phyloP scores from a whole-genome alignment of 2,888 invertebrate genomes.

The Pyrocoelia pectoralis region DNA sequence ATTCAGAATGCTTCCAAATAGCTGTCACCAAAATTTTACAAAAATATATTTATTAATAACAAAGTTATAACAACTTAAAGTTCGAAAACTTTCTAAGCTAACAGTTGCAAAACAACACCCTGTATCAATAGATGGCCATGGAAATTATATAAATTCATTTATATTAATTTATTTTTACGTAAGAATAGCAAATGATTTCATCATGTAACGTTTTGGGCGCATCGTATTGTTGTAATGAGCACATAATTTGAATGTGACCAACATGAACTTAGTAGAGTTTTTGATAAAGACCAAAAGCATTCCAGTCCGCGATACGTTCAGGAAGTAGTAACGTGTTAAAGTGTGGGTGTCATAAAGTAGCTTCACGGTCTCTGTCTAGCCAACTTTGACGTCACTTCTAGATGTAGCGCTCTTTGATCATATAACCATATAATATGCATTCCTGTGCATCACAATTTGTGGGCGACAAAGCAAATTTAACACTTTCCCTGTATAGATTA shows the following conservation, averaged over 20 bases:
- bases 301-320: constrained; percentile 9
- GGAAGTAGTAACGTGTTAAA: neutral
- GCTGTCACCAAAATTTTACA: no score
- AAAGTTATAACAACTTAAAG: no score
- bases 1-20: no score
- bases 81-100: no score
- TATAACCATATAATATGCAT: constrained; percentile 15
- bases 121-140: no score
- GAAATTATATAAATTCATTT: no score
- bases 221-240: neutral
- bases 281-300: constrained; percentile 17
- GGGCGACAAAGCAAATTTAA: constrained; percentile 23
- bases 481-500: neutral
- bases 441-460: constrained; percentile 27
- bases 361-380: constrained; percentile 27
- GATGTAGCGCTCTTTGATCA: constrained; percentile 31
- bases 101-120: no score
- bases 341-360: constrained; percentile 16
- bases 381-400: constrained; percentile 22
- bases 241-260: neutral
- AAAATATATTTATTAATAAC: no score
- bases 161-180: no score
- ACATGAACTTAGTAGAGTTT: constrained; percentile 2
- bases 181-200: no score
- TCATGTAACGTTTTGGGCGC: no score